Base-by-base conservation (phyloP, 2,888 invertebrate genomes). In the Mimachlamys varia region DNA sequence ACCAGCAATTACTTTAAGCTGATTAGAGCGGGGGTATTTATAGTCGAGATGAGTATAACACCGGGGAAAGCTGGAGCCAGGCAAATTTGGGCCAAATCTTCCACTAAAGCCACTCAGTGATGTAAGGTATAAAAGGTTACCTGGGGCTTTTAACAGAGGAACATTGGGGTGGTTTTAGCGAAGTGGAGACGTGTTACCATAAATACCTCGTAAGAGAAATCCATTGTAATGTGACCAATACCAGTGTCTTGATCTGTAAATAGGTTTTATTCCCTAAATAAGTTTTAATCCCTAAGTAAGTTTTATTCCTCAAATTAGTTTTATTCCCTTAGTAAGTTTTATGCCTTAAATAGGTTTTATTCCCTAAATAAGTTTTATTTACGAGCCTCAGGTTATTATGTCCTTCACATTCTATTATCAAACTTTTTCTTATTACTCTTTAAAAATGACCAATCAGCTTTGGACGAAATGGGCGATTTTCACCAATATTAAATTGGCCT, bases 41-140 rank as follows among this genome's bases (percentile, higher is more conserved):
- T 76, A 76, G 76, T 22, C 76, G 27, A 76, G 76, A 76, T 33
- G 76, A 27, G 27, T 76, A 76, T 33, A 76, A 76, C 33, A 76
- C 33, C 3, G 12, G 76, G n/a, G 76, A 76, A 76, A 76, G 76
- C 76, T 76, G 76, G 76, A 76, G 76, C 76, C 76, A 76, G 76
- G 33, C 76, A 76, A 76, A 76, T 76, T 76, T 33, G 10, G 33
- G 33, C 76, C 27, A 76, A 33, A 33, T 33, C 76, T 27, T 76
- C 19, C 22, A 58, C 58, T 58, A 22, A 33, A 76, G 15, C 15
- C 76, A 27, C 27, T 53, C 5, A 2, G 53, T 17, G 53, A 53
- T 12, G 12, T 13, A 44, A 62, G 62, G 7, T 62, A 62, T 62
- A 7, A 22, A n/a, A 62, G 33, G 76, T 76, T 76, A 76, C 76